Percentiles rank a stretch among this genome's conserved stretches.
Evolutionary conservation across 2,113 vertebrate species (phyloP).

Genomic region (Eclectus roratus): DNA sequence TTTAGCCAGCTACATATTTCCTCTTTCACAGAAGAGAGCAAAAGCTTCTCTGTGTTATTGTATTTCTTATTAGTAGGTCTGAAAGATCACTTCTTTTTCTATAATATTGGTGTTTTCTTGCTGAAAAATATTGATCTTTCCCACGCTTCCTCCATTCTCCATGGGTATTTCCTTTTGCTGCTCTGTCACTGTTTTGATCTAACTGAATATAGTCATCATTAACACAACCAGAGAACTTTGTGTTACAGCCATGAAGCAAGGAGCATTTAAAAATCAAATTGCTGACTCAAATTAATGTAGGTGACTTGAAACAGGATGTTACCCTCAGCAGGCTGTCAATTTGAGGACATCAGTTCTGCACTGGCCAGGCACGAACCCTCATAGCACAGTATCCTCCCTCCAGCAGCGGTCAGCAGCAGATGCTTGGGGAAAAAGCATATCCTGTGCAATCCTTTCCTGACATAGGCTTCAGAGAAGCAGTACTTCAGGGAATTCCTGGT

Average conservation of each 20-base stretch:
- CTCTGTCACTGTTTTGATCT: not conserved
- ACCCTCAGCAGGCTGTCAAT: not conserved
- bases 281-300: not conserved
- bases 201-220: not conserved
- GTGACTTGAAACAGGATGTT: not conserved
- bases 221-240: not conserved
- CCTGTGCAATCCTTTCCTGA: not conserved
- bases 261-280: not conserved
- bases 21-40: not conserved
- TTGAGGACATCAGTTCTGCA: not conserved
- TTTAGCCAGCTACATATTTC: not conserved
- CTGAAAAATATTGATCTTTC: not conserved
- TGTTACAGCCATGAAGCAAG: not conserved
- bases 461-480: not conserved
- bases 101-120: not conserved
- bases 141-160: not conserved
- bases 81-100: not conserved
- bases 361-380: not conserved
- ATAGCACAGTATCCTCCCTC: not conserved
- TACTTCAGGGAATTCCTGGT: not conserved
- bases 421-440: not conserved
- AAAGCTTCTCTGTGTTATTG: not conserved
- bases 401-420: not conserved
- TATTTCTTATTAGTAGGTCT: not conserved
- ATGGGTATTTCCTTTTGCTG: not conserved